Evolutionary conservation across 2,888 invertebrate species (phyloP).

Genomic region (Brachylomia viminalis): DNA sequence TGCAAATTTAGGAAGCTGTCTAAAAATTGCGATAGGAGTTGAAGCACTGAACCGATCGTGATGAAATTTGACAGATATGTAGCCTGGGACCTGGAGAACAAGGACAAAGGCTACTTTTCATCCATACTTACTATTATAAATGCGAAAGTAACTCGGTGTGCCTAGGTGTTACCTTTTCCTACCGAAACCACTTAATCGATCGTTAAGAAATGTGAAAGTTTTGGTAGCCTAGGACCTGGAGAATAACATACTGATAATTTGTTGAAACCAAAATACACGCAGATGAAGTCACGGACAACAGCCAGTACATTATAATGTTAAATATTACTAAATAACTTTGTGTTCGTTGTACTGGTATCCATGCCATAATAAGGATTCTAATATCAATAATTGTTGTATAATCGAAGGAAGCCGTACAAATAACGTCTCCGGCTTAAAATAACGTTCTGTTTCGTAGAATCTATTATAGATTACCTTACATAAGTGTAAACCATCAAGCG

Average conservation of each 20-base stretch:
- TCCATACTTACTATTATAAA: too few relatives aligned
- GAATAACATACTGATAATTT: background rate
- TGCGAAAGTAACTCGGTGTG: too few relatives aligned
- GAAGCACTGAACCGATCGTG: too few relatives aligned
- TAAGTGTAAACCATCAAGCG: background rate
- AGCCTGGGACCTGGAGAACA: too few relatives aligned
- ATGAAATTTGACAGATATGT: too few relatives aligned
- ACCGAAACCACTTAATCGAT: background rate
- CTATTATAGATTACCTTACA: background rate
- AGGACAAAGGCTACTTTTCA: too few relatives aligned
- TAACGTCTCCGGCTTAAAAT: conserved; percentile 10
- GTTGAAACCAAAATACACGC: background rate
- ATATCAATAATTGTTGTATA: conserved; percentile 37
- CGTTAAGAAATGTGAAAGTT: background rate
- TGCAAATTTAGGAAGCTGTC: too few relatives aligned
- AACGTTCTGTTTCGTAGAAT: background rate
- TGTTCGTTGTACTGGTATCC: background rate
- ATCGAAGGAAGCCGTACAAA: conserved; percentile 18
- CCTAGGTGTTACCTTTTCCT: background rate
- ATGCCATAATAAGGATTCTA: conserved; percentile 26
- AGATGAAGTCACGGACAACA: background rate
- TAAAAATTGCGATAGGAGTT: too few relatives aligned
- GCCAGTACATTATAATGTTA: background rate
- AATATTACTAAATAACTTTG: too few relatives aligned
- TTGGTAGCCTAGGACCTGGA: background rate